Conservation (phyloP, 2,113 vertebrate genomes). For the Probosciger aterrimus region DNA sequence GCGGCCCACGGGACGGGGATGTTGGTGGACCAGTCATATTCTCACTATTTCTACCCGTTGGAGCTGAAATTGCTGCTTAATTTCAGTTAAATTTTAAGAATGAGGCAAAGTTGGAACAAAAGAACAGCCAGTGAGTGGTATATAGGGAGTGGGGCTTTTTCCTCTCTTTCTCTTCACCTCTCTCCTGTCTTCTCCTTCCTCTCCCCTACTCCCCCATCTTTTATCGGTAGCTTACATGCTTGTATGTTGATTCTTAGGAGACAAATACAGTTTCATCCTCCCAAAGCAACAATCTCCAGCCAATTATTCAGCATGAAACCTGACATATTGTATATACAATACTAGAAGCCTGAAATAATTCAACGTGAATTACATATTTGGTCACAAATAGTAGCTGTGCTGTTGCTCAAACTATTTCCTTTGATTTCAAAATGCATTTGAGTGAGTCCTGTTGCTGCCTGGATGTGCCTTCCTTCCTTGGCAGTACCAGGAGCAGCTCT, state of each 20-base stretch:
- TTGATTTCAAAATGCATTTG: background rate
- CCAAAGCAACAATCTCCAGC: background rate
- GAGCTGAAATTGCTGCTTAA: background rate
- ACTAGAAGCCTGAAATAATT: background rate
- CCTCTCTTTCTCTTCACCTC: background rate
- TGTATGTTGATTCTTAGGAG: background rate
- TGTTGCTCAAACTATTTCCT: background rate
- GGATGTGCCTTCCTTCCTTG: background rate
- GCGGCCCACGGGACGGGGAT: accelerated
- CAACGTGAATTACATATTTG: background rate
- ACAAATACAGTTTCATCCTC: background rate
- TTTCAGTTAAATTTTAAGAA: background rate
- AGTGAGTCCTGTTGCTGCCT: accelerated
- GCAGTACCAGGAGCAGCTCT: background rate
- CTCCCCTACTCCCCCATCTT: background rate
- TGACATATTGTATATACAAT: background rate
- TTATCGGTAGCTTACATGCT: background rate
- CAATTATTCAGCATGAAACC: background rate
- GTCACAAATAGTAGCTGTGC: background rate
- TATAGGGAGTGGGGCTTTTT: too few species aligned
- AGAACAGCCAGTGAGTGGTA: background rate
- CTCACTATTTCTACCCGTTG: background rate
- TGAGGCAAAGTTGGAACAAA: background rate
- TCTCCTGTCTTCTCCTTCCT: accelerated
- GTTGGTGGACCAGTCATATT: background rate